Conservation (phyloP, 2,113 vertebrate genomes). For the Excalfactoria chinensis region DNA sequence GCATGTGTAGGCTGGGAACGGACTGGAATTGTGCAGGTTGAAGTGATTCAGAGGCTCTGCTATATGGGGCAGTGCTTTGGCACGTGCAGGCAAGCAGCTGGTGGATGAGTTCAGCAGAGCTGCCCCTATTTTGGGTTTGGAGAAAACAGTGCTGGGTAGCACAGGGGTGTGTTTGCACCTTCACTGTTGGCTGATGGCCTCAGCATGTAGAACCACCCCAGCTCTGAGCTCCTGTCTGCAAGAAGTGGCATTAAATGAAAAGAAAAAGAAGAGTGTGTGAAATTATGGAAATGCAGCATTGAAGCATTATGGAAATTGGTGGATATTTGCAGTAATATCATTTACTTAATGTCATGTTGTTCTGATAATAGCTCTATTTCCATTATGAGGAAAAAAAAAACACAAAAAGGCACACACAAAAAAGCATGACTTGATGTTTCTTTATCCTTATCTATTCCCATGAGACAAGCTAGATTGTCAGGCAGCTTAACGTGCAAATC, state of each 20-base stretch:
- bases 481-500: conserved; percentile 15
- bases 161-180: neutral
- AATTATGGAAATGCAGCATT: neutral
- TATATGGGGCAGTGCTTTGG: neutral
- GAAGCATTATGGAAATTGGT: neutral
- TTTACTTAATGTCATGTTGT: conserved; percentile 3
- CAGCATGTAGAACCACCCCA: neutral
- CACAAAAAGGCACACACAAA: neutral
- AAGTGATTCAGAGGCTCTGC: neutral
- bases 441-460: conserved; percentile 26
- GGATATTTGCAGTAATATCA: conserved; percentile 47
- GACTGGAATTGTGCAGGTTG: neutral
- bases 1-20: neutral
- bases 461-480: neutral
- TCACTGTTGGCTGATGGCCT: neutral
- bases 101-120: neutral
- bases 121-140: neutral
- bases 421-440: neutral
- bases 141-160: neutral
- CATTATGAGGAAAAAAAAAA: neutral
- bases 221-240: neutral
- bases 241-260: neutral
- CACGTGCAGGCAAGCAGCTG: neutral
- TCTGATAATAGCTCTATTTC: conserved; percentile 57
- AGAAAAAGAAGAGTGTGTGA: neutral